phyloP scores from a whole-genome alignment of 2,888 invertebrate genomes.

The Diaperis boleti region DNA sequence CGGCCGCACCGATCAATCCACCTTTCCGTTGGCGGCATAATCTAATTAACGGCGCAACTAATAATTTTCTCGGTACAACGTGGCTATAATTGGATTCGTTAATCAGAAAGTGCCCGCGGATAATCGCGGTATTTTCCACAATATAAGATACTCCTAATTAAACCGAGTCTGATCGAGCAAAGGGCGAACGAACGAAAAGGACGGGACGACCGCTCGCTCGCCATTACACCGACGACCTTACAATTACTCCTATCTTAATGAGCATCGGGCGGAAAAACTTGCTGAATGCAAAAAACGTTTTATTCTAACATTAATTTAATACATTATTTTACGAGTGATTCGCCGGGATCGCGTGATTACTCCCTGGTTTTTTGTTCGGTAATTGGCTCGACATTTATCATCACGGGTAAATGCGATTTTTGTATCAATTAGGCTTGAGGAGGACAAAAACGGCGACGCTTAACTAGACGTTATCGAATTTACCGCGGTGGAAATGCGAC shows the following conservation, averaged over 20 bases:
- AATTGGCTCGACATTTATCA: slow-evolving; percentile 23
- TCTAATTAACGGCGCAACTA: slow-evolving; percentile 66
- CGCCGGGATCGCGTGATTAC: slow-evolving; percentile 8
- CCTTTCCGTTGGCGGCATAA: slow-evolving; percentile 58
- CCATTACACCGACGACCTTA: slow-evolving; percentile 28
- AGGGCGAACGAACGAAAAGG: slow-evolving; percentile 24
- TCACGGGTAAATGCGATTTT: slow-evolving; percentile 25
- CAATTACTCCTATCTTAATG: slow-evolving; percentile 34
- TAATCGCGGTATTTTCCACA: slow-evolving; percentile 62
- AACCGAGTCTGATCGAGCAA: slow-evolving; percentile 43
- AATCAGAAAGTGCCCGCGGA: slow-evolving; percentile 66
- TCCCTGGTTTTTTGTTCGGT: slow-evolving; percentile 8
- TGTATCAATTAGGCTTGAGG: slow-evolving; percentile 21
- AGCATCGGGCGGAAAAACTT: slow-evolving; percentile 23
- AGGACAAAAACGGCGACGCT: too few species aligned
- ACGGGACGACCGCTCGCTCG: slow-evolving; percentile 14
- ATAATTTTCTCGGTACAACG: slow-evolving; percentile 66
- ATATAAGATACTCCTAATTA: slow-evolving; percentile 60
- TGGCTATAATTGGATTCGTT: slow-evolving; percentile 68
- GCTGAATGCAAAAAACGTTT: slow-evolving; percentile 13
- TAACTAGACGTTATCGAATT: too few species aligned
- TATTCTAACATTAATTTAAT: slow-evolving; percentile 16
- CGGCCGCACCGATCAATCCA: slow-evolving; percentile 52
- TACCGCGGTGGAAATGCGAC: slow-evolving; percentile 3
- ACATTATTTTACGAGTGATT: slow-evolving; percentile 10